Evolutionary conservation across 2,113 vertebrate genomes (phyloP).

Genomic region (Colius striatus): DNA sequence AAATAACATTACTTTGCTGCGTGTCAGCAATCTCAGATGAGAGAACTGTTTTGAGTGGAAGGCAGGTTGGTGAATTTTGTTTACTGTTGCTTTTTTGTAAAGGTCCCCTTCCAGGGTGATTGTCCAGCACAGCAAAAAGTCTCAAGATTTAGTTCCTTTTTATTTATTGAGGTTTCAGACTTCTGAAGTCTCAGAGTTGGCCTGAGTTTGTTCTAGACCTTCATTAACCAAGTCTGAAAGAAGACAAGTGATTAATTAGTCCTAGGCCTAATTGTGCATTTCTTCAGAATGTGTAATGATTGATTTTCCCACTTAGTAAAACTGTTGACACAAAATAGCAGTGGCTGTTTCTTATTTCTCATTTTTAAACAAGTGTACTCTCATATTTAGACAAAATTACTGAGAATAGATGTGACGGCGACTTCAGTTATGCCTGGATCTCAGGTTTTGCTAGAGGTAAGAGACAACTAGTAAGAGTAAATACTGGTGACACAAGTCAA

Average conservation of each 20-base stretch:
- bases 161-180: neutral
- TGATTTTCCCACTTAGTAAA: neutral
- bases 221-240: neutral
- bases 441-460: neutral
- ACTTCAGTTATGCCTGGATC: neutral
- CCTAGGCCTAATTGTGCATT: neutral
- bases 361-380: neutral
- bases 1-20: neutral
- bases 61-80: neutral
- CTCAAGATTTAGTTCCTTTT: neutral
- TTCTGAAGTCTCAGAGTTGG: neutral
- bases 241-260: neutral
- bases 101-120: neutral
- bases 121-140: neutral
- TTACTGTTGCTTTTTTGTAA: neutral
- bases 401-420: neutral
- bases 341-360: neutral
- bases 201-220: neutral
- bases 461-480: neutral
- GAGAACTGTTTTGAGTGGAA: neutral
- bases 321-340: neutral
- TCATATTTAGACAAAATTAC: neutral
- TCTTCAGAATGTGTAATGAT: neutral
- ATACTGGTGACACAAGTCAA: too few species aligned
- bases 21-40: neutral